A percentile compares a stretch with the other conserved stretches of the same genome.
These are phyloP conservation scores for Onychomys arenicola DNA, from an alignment of 2,797 vertebrate species.

Conservation along the genomic window DNA sequence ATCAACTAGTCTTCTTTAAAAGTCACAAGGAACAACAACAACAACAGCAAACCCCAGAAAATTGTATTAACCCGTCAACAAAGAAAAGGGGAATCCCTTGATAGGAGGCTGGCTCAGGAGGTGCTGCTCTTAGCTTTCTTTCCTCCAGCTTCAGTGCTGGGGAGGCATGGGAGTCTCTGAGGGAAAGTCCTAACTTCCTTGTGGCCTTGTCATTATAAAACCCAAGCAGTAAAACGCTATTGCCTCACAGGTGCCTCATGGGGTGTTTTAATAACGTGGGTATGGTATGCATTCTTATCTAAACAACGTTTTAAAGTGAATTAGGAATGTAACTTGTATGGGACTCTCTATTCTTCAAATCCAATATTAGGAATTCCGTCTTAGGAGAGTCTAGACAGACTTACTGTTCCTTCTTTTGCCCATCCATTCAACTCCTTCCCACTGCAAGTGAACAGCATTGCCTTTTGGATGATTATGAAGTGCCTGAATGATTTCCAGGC, in stretches of 20 bases:
- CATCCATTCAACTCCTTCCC: not conserved
- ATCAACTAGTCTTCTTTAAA: not conserved
- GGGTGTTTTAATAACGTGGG: not conserved
- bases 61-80: not conserved
- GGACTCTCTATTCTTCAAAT: not conserved
- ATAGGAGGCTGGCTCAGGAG: not conserved
- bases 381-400: not conserved
- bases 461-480: not conserved
- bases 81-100: conserved; percentile 26
- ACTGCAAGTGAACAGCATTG: not conserved
- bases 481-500: not conserved
- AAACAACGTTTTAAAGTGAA: conserved; percentile 3
- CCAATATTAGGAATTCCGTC: not conserved
- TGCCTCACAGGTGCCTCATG: not conserved
- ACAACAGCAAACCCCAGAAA: not conserved
- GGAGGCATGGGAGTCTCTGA: not conserved
- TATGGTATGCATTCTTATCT: not conserved
- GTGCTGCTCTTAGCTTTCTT: not conserved
- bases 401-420: not conserved
- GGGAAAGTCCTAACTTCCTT: not conserved
- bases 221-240: not conserved
- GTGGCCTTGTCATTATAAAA: conserved; percentile 1
- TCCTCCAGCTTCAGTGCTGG: not conserved
- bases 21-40: conserved; percentile 8
- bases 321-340: not conserved